These are phyloP conservation scores for Todiramphus chloris DNA, from an alignment of 2,113 vertebrate genomes.

Conservation along the genomic window DNA sequence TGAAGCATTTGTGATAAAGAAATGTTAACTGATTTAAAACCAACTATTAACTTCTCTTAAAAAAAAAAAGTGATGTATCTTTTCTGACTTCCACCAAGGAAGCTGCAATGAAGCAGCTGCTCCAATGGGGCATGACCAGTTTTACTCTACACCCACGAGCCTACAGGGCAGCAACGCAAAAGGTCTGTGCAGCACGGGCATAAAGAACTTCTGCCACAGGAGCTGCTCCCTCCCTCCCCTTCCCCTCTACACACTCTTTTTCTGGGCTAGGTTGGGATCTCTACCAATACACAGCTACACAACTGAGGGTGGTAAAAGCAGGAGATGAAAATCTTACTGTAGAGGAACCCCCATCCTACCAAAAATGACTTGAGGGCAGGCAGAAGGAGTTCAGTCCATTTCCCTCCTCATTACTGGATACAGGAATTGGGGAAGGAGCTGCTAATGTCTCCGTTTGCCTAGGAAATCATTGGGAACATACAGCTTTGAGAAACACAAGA, in stretches of 20 bases:
- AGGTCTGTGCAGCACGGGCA: neutral
- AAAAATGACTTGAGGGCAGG: neutral
- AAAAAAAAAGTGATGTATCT: neutral
- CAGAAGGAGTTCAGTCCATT: neutral
- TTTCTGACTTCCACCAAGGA: neutral
- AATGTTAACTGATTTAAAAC: neutral
- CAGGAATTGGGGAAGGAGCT: neutral
- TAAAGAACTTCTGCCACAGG: neutral
- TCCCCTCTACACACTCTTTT: neutral
- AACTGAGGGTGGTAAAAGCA: neutral
- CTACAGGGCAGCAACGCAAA: accelerated
- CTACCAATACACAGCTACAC: neutral
- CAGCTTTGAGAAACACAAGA: neutral
- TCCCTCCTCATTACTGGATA: neutral
- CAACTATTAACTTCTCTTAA: neutral
- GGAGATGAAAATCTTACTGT: neutral
- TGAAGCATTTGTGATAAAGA: neutral
- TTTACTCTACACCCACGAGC: neutral
- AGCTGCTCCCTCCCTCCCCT: neutral
- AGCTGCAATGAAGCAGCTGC: neutral
- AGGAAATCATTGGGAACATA: neutral
- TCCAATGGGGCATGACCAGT: neutral
- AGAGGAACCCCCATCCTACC: neutral
- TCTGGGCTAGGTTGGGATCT: neutral
- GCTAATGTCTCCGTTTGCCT: neutral